Percentiles rank a stretch among this genome's conserved stretches.
These are phyloP conservation scores for Sarcophaga peregrina DNA, from an alignment of 1,140 invertebrate genomes.

Conservation along the genomic window DNA sequence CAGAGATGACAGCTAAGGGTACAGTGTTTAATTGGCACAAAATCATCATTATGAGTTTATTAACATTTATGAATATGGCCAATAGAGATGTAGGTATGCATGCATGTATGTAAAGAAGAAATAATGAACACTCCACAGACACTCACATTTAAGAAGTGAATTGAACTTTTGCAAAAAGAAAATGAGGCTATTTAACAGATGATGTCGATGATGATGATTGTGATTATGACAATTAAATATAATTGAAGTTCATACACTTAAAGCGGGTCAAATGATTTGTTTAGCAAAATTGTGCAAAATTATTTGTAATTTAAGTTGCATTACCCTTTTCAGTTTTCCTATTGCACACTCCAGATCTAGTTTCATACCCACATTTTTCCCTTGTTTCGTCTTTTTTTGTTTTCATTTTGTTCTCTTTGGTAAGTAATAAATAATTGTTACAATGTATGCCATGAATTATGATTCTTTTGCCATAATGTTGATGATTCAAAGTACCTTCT, in stretches of 20 bases:
- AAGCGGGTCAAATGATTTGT: no score
- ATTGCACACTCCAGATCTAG: neutral
- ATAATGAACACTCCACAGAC: no score
- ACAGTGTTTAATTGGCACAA: constrained; percentile 19
- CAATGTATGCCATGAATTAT: constrained; percentile 2
- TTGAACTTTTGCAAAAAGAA: no score
- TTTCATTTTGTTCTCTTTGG: no score
- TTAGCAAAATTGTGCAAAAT: no score
- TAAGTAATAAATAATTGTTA: constrained; percentile 6
- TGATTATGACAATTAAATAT: no score
- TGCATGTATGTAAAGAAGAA: no score
- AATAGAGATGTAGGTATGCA: neutral
- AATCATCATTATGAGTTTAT: constrained; percentile 27
- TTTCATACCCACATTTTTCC: neutral
- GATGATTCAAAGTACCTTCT: neutral
- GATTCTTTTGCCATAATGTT: neutral
- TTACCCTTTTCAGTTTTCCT: neutral
- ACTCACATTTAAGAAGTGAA: no score
- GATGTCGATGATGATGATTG: no score
- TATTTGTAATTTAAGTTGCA: no score
- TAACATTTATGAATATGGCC: neutral
- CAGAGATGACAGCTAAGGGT: constrained; percentile 32
- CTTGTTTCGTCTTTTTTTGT: no score
- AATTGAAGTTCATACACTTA: no score
- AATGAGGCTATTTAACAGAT: neutral